These are phyloP conservation scores for Camponotus fellah DNA, from an alignment of 2,888 invertebrate genomes.

Conservation along the genomic window DNA sequence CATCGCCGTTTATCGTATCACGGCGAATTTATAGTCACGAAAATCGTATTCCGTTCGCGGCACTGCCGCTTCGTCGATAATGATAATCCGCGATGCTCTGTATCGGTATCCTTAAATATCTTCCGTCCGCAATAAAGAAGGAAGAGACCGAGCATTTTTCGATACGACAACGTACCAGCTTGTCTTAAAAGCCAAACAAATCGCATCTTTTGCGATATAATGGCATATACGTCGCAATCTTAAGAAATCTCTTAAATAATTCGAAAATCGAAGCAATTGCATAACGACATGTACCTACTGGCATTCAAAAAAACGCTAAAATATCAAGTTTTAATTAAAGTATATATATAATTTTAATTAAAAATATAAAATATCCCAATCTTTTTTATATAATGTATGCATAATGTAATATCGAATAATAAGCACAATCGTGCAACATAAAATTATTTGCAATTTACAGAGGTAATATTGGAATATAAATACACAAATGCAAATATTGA, in stretches of 20 bases:
- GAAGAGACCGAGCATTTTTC: neutral
- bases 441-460: neutral
- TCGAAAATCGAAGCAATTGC: neutral
- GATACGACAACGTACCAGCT: neutral
- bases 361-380: neutral
- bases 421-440: neutral
- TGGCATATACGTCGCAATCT: neutral
- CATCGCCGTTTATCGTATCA: neutral
- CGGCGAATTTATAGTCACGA: neutral
- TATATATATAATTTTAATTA: neutral
- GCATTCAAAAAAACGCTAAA: neutral
- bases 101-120: conserved; percentile 5
- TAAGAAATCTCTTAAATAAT: neutral
- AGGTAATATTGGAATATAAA: neutral
- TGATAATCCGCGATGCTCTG: neutral
- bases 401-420: no score
- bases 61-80: neutral
- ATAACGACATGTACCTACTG: neutral
- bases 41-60: neutral
- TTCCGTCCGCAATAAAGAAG: conserved; percentile 4
- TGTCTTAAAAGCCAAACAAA: neutral
- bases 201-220: neutral
- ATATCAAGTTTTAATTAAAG: neutral
- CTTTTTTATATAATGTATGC: neutral
- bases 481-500: neutral